Conservation (phyloP, 2,888 invertebrate genomes). For the Hypena proboscidalis region DNA sequence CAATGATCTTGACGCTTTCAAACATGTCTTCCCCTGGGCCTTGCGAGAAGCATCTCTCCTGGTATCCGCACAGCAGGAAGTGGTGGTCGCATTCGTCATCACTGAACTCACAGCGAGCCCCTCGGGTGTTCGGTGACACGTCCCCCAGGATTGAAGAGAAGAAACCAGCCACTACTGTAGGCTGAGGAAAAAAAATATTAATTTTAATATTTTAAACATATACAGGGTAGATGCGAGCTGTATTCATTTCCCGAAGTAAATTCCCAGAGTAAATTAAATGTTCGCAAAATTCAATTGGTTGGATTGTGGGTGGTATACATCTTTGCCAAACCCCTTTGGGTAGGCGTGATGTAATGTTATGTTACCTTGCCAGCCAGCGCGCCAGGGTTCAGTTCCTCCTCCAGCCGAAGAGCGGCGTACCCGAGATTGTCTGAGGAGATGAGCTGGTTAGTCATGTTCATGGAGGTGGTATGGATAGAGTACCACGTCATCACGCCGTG, state of each 20-base stretch:
- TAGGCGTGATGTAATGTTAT: too few relatives aligned
- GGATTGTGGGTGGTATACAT: too few relatives aligned
- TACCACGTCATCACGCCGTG: conserved; percentile 94
- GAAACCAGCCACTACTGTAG: conserved; percentile 91
- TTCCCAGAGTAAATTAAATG: too few relatives aligned
- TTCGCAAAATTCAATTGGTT: too few relatives aligned
- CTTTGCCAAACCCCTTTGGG: too few relatives aligned
- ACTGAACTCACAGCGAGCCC: conserved; percentile 90
- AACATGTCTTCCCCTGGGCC: conserved; percentile 94
- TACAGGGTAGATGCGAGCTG: too few relatives aligned
- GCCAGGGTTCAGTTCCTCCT: conserved; percentile 87
- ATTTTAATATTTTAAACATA: neutral
- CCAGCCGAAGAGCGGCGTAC: conserved; percentile 90
- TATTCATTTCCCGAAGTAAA: too few relatives aligned
- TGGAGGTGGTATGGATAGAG: conserved; percentile 93
- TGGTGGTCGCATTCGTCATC: conserved; percentile 89
- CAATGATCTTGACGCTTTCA: conserved; percentile 93
- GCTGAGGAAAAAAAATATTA: conserved; percentile 74
- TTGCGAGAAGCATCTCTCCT: conserved; percentile 88
- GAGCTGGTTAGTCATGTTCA: conserved; percentile 93
- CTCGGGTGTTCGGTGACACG: conserved; percentile 91
- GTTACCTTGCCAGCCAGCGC: conserved; percentile 73
- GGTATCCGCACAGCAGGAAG: conserved; percentile 86
- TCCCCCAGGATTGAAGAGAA: conserved; percentile 93
- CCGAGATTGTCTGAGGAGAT: conserved; percentile 94